Evolutionary conservation across 2,113 vertebrate species (phyloP).

Genomic region (Rallus limicola): DNA sequence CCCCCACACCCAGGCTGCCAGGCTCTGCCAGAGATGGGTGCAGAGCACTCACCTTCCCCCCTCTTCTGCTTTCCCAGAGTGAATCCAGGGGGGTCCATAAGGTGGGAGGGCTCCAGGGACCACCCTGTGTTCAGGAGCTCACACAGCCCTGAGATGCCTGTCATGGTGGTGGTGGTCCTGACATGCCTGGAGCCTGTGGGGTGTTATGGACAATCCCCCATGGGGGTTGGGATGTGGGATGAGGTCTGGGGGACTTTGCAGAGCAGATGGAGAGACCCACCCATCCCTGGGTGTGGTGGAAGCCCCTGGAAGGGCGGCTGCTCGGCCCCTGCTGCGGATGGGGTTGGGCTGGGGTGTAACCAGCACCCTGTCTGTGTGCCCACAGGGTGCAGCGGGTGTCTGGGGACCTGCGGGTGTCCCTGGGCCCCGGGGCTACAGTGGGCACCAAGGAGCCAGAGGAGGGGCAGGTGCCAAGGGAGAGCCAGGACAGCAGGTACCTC

Average conservation of each 20-base stretch:
- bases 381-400: constrained; percentile 40
- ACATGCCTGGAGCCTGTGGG: accelerated
- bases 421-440: constrained; percentile 72
- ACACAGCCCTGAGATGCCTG: neutral
- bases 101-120: neutral
- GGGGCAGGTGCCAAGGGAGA: constrained; percentile 75
- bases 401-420: constrained; percentile 63
- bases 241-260: accelerated
- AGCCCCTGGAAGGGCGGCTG: accelerated
- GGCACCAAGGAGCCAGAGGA: constrained; percentile 77
- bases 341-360: neutral
- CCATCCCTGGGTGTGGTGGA: accelerated
- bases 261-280: neutral
- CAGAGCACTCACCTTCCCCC: neutral
- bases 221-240: accelerated
- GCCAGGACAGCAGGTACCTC: constrained; percentile 75
- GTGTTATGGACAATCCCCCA: neutral
- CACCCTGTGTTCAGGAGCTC: neutral
- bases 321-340: accelerated
- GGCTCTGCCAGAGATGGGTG: neutral
- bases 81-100: accelerated
- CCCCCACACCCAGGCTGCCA: neutral
- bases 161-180: neutral
- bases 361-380: neutral
- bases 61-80: neutral